These are phyloP conservation scores for Hycleus cichorii DNA, from an alignment of 1,140 invertebrate species.

Conservation along the genomic window DNA sequence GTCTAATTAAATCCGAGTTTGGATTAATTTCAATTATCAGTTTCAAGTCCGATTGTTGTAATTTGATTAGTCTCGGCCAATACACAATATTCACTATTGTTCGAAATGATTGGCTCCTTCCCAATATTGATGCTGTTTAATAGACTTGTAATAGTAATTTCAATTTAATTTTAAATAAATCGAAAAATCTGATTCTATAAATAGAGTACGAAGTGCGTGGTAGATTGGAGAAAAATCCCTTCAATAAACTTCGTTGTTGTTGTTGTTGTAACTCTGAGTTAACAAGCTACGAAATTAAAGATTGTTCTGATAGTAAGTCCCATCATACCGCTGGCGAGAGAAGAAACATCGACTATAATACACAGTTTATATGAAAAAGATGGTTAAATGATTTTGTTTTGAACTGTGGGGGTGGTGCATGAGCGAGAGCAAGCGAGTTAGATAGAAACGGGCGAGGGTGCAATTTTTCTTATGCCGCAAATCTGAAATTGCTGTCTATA, in stretches of 20 bases:
- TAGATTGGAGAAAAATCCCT: conserved; percentile 24
- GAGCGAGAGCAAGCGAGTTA: no score
- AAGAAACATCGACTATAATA: not conserved
- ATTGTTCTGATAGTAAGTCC: conserved; percentile 27
- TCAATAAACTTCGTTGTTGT: conserved; percentile 25
- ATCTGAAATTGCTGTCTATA: conserved; percentile 35
- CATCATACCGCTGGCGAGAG: conserved; percentile 16
- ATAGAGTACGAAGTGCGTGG: not conserved
- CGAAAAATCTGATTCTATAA: not conserved
- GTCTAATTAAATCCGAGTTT: no score
- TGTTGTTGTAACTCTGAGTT: conserved; percentile 32
- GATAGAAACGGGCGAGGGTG: conserved; percentile 18
- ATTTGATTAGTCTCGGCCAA: not conserved
- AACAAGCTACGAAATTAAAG: conserved; percentile 34
- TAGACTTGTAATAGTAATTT: not conserved
- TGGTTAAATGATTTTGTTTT: no score
- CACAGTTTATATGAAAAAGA: no score
- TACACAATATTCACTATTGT: not conserved
- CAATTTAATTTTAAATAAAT: not conserved
- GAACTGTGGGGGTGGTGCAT: no score
- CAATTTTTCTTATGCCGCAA: conserved; percentile 33
- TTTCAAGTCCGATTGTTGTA: not conserved
- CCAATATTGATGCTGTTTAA: no score
- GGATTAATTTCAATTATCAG: not conserved
- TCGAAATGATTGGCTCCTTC: not conserved